Evolutionary conservation across 2,888 invertebrate species (phyloP).

Genomic region (Lasioglossum figueresi): DNA sequence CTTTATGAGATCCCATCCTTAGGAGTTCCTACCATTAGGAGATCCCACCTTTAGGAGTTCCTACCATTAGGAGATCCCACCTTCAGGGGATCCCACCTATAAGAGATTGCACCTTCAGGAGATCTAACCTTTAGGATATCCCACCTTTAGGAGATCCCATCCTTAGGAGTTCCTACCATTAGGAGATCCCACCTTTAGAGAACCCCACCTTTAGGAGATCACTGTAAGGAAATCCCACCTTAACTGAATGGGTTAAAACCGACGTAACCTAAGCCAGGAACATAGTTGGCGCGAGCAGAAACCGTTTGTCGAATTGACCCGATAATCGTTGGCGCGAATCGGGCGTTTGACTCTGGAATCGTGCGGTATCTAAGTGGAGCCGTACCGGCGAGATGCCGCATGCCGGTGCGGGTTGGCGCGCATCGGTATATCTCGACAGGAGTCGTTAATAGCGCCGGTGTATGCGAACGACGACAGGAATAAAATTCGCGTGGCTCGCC

Average conservation of each 20-base stretch:
- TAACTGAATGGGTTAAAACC: not conserved
- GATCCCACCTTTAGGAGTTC: too few species aligned
- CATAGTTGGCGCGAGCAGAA: not conserved
- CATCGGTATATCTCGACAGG: slow-evolving; percentile 25
- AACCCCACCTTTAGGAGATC: too few species aligned
- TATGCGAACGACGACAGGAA: slow-evolving; percentile 54
- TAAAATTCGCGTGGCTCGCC: slow-evolving; percentile 62
- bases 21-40: too few species aligned
- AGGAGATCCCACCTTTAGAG: too few species aligned
- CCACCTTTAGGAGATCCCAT: too few species aligned
- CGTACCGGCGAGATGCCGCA: slow-evolving; percentile 27
- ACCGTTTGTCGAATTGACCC: slow-evolving; percentile 15
- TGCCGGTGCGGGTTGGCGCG: not conserved
- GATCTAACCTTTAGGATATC: too few species aligned
- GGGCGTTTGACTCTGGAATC: slow-evolving; percentile 31
- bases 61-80: too few species aligned
- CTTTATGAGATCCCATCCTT: too few species aligned
- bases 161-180: too few species aligned
- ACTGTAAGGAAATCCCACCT: too few species aligned
- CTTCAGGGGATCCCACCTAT: too few species aligned
- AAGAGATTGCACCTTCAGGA: too few species aligned
- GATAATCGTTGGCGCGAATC: slow-evolving; percentile 34
- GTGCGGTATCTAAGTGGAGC: slow-evolving; percentile 4
- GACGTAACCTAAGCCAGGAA: not conserved
- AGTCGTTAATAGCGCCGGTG: slow-evolving; percentile 46